Evolutionary conservation across 2,113 vertebrate species (phyloP), one percentile per base, ranked within the genome.

Genomic region (Poeciliopsis occidentalis): DNA sequence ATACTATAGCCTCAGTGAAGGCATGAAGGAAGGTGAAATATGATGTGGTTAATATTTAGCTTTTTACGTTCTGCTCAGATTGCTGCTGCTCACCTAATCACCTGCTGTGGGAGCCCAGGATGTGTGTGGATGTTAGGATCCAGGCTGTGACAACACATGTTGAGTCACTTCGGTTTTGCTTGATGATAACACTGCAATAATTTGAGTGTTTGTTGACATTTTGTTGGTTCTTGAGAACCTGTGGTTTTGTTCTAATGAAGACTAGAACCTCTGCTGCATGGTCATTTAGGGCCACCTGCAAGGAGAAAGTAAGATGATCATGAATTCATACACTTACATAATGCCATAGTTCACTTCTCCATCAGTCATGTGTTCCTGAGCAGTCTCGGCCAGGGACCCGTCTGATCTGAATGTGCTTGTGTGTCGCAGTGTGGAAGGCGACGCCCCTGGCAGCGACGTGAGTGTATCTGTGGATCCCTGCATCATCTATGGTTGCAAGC

Each of bases 391-490:
- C 66, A 60, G 47, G 79, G 77, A 89, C 65, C 81, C 69, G 13
- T 12, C 22, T 60, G 41, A n/a, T 57, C 4, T 71, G 12, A 80
- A 13, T 83, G 32, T 89, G 75, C 77, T 75, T 69, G 4, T 82
- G 67, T 84, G 62, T 71, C 78, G 54, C 92, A 99, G 97, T 71
- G 97, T 99, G 86, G 97, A 99, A 93, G 97, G 96, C 47, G 97
- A 99, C 90, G 96, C 92, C 88, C 94, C 96, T 17, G 94, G 95
- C 84, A 93, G 95, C 3, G 96, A 97, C 84, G 92, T 95, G 1
- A 95, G 96, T 65, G 92, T 95, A 0, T 96, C 96, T 66, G 85
- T 98, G 93, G 97, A 98, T 76, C 93, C 95, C 12, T 94, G 95
- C 0, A 73, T 92, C 0, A 85, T 93, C 51, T 97, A 96, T 92